Evolutionary conservation across 2,797 vertebrate genomes (phyloP).

Genomic region (Premnoplex brunnescens): DNA sequence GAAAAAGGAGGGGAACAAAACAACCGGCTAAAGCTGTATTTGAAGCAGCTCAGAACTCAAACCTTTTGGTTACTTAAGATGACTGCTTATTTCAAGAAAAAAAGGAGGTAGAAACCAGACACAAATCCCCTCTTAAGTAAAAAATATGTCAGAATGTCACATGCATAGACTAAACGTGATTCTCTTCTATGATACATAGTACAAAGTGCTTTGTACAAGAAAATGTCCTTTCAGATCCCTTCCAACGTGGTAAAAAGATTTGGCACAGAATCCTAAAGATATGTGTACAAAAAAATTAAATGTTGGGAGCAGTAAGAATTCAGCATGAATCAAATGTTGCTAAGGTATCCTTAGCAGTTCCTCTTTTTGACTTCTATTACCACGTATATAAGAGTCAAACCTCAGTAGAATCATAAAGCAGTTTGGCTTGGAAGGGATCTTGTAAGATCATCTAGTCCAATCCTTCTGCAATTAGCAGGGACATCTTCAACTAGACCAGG

Average conservation of each 20-base stretch:
- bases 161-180: not conserved
- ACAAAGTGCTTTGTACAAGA: not conserved
- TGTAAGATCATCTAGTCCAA: not conserved
- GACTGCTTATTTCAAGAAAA: not conserved
- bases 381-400: not conserved
- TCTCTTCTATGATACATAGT: not conserved
- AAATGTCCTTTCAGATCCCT: not conserved
- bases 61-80: not conserved
- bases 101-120: not conserved
- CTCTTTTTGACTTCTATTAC: not conserved
- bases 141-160: not conserved
- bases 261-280: not conserved
- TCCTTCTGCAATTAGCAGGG: rapidly evolving
- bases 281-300: not conserved
- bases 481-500: not conserved
- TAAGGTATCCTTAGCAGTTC: not conserved
- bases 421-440: not conserved
- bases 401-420: not conserved
- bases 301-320: not conserved
- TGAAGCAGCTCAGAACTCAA: not conserved
- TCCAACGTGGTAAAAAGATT: not conserved
- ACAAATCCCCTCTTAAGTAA: not conserved
- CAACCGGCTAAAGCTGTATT: not conserved
- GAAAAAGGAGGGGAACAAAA: not conserved
- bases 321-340: not conserved